Conservation (phyloP, 2,888 invertebrate genomes). For the Linhomoeus sp. region DNA sequence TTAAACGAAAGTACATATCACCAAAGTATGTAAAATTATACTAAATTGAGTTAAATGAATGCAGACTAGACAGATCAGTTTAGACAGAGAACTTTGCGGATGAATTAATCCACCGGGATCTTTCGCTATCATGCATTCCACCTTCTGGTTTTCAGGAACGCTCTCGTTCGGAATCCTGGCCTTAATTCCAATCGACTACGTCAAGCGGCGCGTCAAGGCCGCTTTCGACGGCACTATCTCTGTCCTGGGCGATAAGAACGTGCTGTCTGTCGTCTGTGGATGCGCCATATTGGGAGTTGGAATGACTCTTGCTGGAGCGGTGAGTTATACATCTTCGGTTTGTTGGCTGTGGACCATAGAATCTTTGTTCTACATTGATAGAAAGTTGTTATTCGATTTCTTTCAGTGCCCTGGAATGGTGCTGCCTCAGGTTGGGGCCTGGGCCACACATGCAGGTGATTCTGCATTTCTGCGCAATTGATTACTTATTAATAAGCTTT, state of each 20-base stretch:
- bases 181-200: not conserved
- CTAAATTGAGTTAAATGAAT: too few species aligned
- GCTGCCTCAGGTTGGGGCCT: not conserved
- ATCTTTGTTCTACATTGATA: not conserved
- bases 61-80: too few species aligned
- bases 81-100: too few species aligned
- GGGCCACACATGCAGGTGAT: not conserved
- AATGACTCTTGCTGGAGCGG: slow-evolving; percentile 1
- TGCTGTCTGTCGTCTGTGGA: not conserved
- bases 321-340: too few species aligned
- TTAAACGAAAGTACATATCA: too few species aligned
- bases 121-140: too few species aligned
- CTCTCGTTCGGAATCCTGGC: not conserved
- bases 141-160: not conserved
- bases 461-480: too few species aligned
- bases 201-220: not conserved
- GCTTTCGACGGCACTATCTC: not conserved
- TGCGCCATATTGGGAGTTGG: not conserved
- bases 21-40: too few species aligned
- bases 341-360: too few species aligned
- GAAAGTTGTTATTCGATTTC: not conserved
- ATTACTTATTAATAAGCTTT: too few species aligned
- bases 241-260: not conserved
- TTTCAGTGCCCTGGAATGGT: slow-evolving; percentile 4
- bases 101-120: too few species aligned